Base-by-base conservation (phyloP, 2,113 vertebrate species). In the Corydoras sp. region DNA sequence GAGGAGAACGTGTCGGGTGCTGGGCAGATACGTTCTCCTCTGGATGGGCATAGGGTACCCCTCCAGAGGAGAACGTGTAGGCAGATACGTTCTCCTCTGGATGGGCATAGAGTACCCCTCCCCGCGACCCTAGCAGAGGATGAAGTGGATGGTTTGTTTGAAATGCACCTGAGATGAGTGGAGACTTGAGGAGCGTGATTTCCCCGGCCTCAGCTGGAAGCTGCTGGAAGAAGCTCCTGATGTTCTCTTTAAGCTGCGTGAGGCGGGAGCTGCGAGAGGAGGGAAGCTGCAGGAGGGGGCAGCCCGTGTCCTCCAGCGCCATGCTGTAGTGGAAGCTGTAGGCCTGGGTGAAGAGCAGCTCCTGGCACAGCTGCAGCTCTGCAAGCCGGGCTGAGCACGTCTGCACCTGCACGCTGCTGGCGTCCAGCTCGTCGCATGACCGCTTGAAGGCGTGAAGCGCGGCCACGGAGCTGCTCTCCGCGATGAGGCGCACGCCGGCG, bases 121-220 rank as follows among this genome's bases (percentile, higher is more conserved):
- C 7, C 49, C 49, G 7, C 49, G 49, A 50, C 11, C 49, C 11
- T 13, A 55, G 14, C 11, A 13, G 10, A 55, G 9, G 14, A 13
- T 55, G 1, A 13, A 13, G 11, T 55, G 14, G 14, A 55, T 5
- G 32, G 8, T 2, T 2, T 53, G 9, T 1, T 62, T 15, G 9
- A 60, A 71, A 54, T 32, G 10, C 31, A 98, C 96, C 96, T 92
- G 96, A 90, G 35, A 99, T 93, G 35, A 92, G 74, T 7, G 87
- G 74, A 48, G 96, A 94, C 65, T 62, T 88, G 35, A 95, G 89
- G 56, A 93, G 81, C 1, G 68, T 80, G 60, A 97, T 63, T 0
- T 89, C 79, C 30, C 94, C 95, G 51, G 79, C 88, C 63, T 93
- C 73, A 3, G 85, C 76, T 0, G 94, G 94, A 9, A 97, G 83